Evolutionary conservation across 2,888 invertebrate species (phyloP), one percentile per base, ranked within the genome.

Genomic region (Drosophila borealis): DNA sequence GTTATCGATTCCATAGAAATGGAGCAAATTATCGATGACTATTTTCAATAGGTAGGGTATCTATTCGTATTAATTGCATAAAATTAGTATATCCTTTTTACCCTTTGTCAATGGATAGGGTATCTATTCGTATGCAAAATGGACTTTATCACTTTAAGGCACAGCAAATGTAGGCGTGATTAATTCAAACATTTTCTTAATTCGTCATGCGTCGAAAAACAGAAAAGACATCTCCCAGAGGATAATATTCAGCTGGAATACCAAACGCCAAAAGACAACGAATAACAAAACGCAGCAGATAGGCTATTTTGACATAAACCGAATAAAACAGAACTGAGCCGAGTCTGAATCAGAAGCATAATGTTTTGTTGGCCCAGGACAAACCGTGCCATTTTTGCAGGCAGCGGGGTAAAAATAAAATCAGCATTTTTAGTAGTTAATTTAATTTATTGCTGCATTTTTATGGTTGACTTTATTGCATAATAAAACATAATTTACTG

Each of bases 401-500:
- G 70, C 57, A 42, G 17, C 17, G 29, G 81, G 70, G 80, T 71
- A 78, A 88, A 89, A 91, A 91, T 89, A 90, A 91, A 91, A 92
- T 91, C 91, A 92, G 91, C 91, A 92, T 91, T 91, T 91, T 91
- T 88, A 91, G 91, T 91, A 92, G 92, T 92, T 92, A 92, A 92
- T 92, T 92, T 92, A 92, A 92, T 92, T 92, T 92, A 92, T 92
- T 91, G 91, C 91, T 89, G 91, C 91, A 91, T 92, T 92, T 92
- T 92, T 92, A 92, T 92, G 92, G 92, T 89, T 91, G 92, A 92
- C 92, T 92, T 92, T 92, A 92, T 92, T 92, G 92, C 92, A 92
- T 92, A 92, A 91, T 92, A 92, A 92, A 92, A 92, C 91, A 92
- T 92, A 92, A 92, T 92, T 92, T 92, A 92, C 91, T 90, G 91